Base-by-base conservation (phyloP, 64 coral and sea anemone genomes). In the Porites australiensis region DNA sequence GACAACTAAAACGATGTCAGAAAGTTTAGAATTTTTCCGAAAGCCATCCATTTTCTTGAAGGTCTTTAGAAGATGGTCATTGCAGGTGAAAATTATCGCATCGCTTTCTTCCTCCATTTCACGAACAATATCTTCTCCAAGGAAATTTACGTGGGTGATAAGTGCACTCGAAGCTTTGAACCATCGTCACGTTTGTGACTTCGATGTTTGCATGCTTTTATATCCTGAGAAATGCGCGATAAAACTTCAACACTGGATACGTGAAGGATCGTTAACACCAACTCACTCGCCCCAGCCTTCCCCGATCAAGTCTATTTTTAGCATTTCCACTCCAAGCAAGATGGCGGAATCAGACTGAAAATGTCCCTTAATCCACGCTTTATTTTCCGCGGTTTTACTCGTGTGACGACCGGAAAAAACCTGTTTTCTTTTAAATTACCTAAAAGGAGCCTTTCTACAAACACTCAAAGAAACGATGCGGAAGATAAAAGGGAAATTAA, bases 11-110 rank as follows among this genome's bases (percentile, higher is more conserved):
- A 92, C 94, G 57, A 99, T 96, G 86, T 99, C 98, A 51, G 94
- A 99, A 62, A 99, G 95, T 72, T 92, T 59, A 6, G 94, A 94
- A 88, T 92, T 96, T 72, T 90, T 93, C 63, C 94, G 82, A 82
- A 96, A 99, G 63, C 76, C 88, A 21, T 99, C 77, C 95, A 99
- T 96, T 85, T 82, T 92, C 63, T 75, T 86, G 71, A 99, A 96
- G 70, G 98, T 89, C 51, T 82, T 91, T 5, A 77, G 44, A 55
- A 96, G 73, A 37, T 99, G 94, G 27, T 96, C 75, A 14, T 52
- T 72, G 16, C 76, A 96, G 6, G 83, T 87, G 58, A 94, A 99
- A 13, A 86, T 90, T 45, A 99, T 22, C 11, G 66, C 87, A 55
- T 96, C 98, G 8, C 62, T 70, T 64, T 86, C 94, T 19, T 96